Evolutionary conservation across 2,888 invertebrate genomes (phyloP).

Genomic region (Apeira syringaria): DNA sequence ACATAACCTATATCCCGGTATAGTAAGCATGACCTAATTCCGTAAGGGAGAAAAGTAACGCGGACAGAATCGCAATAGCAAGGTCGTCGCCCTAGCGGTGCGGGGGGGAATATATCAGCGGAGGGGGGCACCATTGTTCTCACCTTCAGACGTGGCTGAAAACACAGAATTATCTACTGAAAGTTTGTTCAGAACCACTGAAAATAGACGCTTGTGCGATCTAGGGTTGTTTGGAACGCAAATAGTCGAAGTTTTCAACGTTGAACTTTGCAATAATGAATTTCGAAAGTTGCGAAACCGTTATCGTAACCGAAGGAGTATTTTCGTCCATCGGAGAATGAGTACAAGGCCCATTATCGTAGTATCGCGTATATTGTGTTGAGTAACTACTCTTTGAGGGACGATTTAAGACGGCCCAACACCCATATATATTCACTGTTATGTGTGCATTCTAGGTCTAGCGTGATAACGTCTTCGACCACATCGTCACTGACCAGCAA

Average conservation of each 20-base stretch:
- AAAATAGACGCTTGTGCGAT: slow-evolving; percentile 16
- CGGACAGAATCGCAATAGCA: slow-evolving; percentile 73
- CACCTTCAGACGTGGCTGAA: slow-evolving; percentile 51
- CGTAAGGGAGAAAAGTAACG: slow-evolving; percentile 62
- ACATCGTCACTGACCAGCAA: too few relatives aligned
- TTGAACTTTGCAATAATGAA: not conserved
- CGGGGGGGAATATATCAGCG: slow-evolving; percentile 6
- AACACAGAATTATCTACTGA: slow-evolving; percentile 43
- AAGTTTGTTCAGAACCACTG: slow-evolving; percentile 31
- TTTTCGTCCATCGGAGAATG: too few relatives aligned
- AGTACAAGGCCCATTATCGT: too few relatives aligned
- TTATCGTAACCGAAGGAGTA: too few relatives aligned
- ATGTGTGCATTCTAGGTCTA: too few relatives aligned
- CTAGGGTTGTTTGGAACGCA: slow-evolving; percentile 8
- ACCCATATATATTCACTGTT: too few relatives aligned
- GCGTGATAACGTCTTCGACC: too few relatives aligned
- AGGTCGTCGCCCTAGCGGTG: slow-evolving; percentile 60
- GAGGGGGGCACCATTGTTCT: slow-evolving; percentile 40
- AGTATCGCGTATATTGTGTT: too few relatives aligned
- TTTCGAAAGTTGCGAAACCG: not conserved
- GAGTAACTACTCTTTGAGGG: too few relatives aligned
- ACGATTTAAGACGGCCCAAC: too few relatives aligned
- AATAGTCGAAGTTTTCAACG: slow-evolving; percentile 1
- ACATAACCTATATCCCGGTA: slow-evolving; percentile 43
- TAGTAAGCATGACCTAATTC: slow-evolving; percentile 70